Conservation (phyloP, 2,888 invertebrate species). For the Caenorhabditis auriculariae region DNA sequence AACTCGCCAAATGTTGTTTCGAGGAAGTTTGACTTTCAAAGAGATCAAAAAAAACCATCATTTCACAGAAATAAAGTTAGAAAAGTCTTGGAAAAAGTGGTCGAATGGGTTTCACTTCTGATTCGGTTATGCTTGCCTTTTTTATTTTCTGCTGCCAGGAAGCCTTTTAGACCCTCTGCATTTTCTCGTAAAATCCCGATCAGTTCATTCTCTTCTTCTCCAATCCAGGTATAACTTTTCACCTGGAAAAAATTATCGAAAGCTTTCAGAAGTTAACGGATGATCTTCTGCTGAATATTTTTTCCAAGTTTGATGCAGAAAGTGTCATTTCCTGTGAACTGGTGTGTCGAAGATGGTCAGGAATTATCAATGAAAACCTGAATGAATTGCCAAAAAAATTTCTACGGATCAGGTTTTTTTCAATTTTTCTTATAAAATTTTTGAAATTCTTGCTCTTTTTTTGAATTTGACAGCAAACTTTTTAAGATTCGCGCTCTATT, state of each 20-base stretch:
- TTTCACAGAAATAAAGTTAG: neutral
- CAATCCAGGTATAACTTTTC: constrained; percentile 3
- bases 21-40: neutral
- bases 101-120: constrained; percentile 7
- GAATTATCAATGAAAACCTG: constrained; percentile 19
- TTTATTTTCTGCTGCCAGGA: constrained; percentile 2
- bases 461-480: no score
- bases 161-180: neutral
- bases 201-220: neutral
- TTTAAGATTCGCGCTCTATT: constrained; percentile 49
- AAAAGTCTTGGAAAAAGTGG: constrained; percentile 10
- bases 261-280: constrained; percentile 35
- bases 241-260: neutral
- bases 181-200: neutral
- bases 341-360: constrained; percentile 38
- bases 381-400: constrained; percentile 24
- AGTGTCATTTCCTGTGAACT: constrained; percentile 24
- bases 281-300: constrained; percentile 21
- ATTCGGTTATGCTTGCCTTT: constrained; percentile 17
- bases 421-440: constrained; percentile 1
- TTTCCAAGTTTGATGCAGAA: constrained; percentile 25
- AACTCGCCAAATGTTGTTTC: neutral
- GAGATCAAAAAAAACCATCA: neutral
- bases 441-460: no score
- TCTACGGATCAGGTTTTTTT: constrained; percentile 50